Evolutionary conservation across 1,140 invertebrate genomes (phyloP).

Genomic region (Eciton burchellii): DNA sequence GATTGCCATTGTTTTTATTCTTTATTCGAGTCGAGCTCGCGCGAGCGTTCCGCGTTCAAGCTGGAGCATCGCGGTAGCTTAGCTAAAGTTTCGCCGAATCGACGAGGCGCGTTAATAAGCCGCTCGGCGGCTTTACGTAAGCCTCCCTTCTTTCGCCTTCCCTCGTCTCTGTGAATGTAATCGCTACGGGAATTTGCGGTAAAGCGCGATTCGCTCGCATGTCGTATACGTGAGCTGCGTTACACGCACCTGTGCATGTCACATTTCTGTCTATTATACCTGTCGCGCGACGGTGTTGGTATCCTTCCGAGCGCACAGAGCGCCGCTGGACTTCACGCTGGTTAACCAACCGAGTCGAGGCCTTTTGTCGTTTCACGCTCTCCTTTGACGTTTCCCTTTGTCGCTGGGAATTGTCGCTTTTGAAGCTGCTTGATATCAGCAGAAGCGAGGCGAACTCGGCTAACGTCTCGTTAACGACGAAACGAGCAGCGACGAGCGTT

Average conservation of each 20-base stretch:
- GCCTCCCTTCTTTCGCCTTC: not conserved
- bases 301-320: slow-evolving; percentile 8
- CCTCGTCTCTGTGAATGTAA: slow-evolving; percentile 2
- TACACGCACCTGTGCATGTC: not conserved
- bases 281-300: slow-evolving; percentile 19
- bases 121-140: slow-evolving; percentile 26
- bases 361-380: slow-evolving; percentile 76
- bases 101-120: slow-evolving; percentile 18
- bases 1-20: too few relatives aligned
- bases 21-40: too few relatives aligned
- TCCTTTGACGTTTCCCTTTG: slow-evolving; percentile 63
- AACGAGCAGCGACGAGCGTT: too few relatives aligned
- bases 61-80: slow-evolving; percentile 1
- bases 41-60: too few relatives aligned
- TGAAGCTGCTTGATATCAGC: slow-evolving; percentile 37
- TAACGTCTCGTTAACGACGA: too few relatives aligned
- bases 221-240: not conserved
- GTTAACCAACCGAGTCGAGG: slow-evolving; percentile 83
- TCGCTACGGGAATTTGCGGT: slow-evolving; percentile 4
- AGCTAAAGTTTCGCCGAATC: slow-evolving; percentile 10
- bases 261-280: slow-evolving; percentile 14
- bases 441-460: not conserved
- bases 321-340: slow-evolving; percentile 76
- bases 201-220: slow-evolving; percentile 19
- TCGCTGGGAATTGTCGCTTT: slow-evolving; percentile 48